Evolutionary conservation across 2,888 invertebrate genomes (phyloP).

Genomic region (Epistrophe eligans): DNA sequence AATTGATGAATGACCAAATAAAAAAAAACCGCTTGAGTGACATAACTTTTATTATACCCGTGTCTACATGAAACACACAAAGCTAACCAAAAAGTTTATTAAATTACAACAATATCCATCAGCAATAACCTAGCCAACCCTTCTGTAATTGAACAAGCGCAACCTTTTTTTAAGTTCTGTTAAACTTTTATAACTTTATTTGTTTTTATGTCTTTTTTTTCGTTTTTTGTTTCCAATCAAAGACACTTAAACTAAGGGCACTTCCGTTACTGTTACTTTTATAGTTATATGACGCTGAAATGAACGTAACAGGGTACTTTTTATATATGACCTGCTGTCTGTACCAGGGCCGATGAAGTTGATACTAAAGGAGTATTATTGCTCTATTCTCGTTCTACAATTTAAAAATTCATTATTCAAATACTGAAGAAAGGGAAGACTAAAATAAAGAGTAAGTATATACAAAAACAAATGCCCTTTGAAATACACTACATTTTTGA

Average conservation of each 20-base stretch:
- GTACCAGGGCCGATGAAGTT: neutral
- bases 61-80: slow-evolving; percentile 10
- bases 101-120: slow-evolving; percentile 26
- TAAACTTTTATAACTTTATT: slow-evolving; percentile 29
- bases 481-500: too few relatives aligned
- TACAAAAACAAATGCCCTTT: too few relatives aligned
- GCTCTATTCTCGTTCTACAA: too few relatives aligned
- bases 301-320: neutral
- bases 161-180: slow-evolving; percentile 17
- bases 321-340: neutral
- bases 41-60: neutral
- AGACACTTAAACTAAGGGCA: slow-evolving; percentile 35
- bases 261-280: slow-evolving; percentile 24
- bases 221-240: slow-evolving; percentile 26
- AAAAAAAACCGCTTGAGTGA: neutral
- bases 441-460: too few relatives aligned
- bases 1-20: neutral
- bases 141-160: slow-evolving; percentile 32
- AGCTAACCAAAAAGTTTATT: slow-evolving; percentile 33
- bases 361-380: neutral
- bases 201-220: slow-evolving; percentile 1
- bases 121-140: slow-evolving; percentile 9
- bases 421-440: too few relatives aligned
- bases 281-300: neutral
- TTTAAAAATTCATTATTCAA: too few relatives aligned